Conservation (phyloP, 2,113 vertebrate species). For the Forbesichthys agassizii region DNA sequence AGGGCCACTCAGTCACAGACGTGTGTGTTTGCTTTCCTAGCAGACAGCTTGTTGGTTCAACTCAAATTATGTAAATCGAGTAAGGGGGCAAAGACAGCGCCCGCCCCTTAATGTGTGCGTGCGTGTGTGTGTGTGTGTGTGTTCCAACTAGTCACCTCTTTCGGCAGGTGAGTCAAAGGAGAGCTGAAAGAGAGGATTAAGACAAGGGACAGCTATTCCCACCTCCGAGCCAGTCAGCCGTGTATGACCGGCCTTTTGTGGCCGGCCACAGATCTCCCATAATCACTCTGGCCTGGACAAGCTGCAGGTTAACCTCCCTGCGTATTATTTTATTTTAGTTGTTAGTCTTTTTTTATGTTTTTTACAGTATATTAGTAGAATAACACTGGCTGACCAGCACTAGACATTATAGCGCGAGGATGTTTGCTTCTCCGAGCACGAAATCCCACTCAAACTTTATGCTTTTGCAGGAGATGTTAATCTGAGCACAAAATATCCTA, state of each 20-base stretch:
- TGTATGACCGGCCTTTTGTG: slow-evolving; percentile 77
- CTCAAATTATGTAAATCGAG: background rate
- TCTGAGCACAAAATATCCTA: slow-evolving; percentile 2
- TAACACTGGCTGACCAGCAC: background rate
- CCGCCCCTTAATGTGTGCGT: slow-evolving; percentile 11
- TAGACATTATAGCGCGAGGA: background rate
- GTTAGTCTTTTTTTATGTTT: background rate
- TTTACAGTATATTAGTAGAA: background rate
- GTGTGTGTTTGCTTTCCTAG: slow-evolving; percentile 17
- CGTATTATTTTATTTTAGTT: background rate
- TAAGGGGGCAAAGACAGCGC: background rate
- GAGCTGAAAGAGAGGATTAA: slow-evolving; percentile 25
- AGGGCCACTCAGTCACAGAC: slow-evolving; percentile 1
- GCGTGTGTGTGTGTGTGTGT: slow-evolving; percentile 1
- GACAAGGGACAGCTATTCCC: slow-evolving; percentile 75
- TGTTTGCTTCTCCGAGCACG: background rate
- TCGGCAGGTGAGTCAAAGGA: slow-evolving; percentile 50
- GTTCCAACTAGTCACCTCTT: slow-evolving; percentile 15
- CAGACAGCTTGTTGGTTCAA: slow-evolving; percentile 6
- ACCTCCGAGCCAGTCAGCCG: slow-evolving; percentile 75
- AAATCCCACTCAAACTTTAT: background rate
- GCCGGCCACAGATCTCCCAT: slow-evolving; percentile 76
- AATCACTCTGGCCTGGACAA: slow-evolving; percentile 75
- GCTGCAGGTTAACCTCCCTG: slow-evolving; percentile 76
- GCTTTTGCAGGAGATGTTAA: background rate